Evolutionary conservation across 2,888 invertebrate genomes (phyloP), one percentile per base, ranked within the genome.

Genomic region (Hemithea aestivaria): DNA sequence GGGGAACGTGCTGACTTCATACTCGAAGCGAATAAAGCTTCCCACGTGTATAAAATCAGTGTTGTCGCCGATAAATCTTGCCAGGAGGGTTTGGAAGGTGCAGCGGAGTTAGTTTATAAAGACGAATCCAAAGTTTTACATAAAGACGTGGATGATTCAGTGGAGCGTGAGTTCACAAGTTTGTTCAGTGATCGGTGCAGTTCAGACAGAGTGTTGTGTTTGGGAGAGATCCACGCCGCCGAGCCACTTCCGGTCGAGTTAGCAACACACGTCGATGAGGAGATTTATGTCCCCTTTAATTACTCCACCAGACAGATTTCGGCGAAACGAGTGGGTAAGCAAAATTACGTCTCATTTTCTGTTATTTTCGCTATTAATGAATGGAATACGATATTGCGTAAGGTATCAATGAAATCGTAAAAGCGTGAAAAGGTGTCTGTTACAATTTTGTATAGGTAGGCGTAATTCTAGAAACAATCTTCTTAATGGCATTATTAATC

Each of bases 1-100:
- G 95, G 94, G 2, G 95, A 95, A 70, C 87, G 94, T 33, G 90
- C 91, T 6, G 95, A 95, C 72, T 92, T 95, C 54, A 87, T 95
- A 34, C 54, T 95, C 36, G 88, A 89, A 35, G 90, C 94, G 7
- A 89, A 89, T 55, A 89, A 87, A 60, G 70, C 73, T 12, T 65
- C 82, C 1, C 88, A 87, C 8, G 81, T 84, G 2, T 94, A 94
- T 61, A 89, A 89, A 80, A 87, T 94, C 38, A 88, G 80, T 55
- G 89, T 90, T 9, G 57, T 73, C 27, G 88, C 88, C 0, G 84
- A 88, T 10, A 80, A 81, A 31, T 73, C 78, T 42, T 89, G 89
- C 43, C 88, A 87, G 33, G 77, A 79, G 16, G 58, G 79, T 45
- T 76, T 87, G 43, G 73, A 78, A 43, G 91, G 90, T 34, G 70